A percentile compares a stretch with the other conserved stretches of the same genome.
These are phyloP conservation scores for Formica aserva DNA, from an alignment of 2,888 invertebrate species.

Conservation along the genomic window DNA sequence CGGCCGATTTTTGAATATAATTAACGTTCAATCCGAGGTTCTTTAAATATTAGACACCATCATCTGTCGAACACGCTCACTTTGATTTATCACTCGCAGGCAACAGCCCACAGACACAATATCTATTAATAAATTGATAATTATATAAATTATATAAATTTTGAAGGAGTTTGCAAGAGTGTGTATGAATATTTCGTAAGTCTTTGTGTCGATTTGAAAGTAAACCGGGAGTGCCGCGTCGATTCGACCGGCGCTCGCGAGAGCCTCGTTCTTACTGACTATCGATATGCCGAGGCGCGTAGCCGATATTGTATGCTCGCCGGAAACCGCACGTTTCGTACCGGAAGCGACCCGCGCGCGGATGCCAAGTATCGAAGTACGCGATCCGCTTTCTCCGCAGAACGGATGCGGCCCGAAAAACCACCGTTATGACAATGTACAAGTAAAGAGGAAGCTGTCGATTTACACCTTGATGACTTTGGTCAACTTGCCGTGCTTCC, in stretches of 20 bases:
- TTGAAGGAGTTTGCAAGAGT: not conserved
- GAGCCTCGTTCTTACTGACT: conserved; percentile 70
- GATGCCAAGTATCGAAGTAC: conserved; percentile 26
- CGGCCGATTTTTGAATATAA: not conserved
- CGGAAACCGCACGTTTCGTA: conserved; percentile 83
- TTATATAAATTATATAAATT: not conserved
- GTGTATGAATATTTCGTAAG: not conserved
- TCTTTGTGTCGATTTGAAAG: conserved; percentile 47
- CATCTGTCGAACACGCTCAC: not conserved
- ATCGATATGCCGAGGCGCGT: conserved; percentile 71
- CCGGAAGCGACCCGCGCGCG: conserved; percentile 78
- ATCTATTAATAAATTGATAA: not conserved
- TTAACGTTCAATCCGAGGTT: not conserved
- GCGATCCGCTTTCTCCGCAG: conserved; percentile 75
- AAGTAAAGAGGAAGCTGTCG: conserved; percentile 49
- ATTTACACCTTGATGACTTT: conserved; percentile 56
- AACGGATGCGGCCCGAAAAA: conserved; percentile 76
- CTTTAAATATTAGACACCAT: not conserved
- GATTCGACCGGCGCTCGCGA: conserved; percentile 62
- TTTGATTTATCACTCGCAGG: not conserved
- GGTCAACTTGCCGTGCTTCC: conserved; percentile 62
- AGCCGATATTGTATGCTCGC: conserved; percentile 69
- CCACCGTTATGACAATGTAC: conserved; percentile 64
- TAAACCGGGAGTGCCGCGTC: conserved; percentile 34
- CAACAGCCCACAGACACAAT: not conserved